Conservation (phyloP, 2,888 invertebrate species). For the Tachina fera region DNA sequence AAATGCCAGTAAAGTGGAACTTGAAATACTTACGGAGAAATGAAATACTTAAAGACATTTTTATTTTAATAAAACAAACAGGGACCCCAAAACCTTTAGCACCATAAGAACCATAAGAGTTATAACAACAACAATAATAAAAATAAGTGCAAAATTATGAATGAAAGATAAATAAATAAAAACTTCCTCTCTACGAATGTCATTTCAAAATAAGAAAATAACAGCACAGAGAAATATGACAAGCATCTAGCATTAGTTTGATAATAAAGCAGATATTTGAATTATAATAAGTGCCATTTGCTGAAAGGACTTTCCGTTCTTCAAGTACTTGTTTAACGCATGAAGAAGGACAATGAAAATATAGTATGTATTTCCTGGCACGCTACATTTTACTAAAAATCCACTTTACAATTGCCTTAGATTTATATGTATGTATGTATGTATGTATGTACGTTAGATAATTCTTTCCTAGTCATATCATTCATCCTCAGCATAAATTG, state of each 20-base stretch:
- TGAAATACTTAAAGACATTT: conserved; percentile 71
- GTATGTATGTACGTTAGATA: no score
- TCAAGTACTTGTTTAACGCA: conserved; percentile 63
- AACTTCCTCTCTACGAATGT: conserved; percentile 70
- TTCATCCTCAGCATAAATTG: conserved; percentile 45
- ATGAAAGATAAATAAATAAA: conserved; percentile 64
- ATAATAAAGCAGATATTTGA: neutral
- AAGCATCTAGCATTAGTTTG: conserved; percentile 35
- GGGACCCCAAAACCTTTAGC: neutral
- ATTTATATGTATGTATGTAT: neutral
- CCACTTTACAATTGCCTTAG: conserved; percentile 38
- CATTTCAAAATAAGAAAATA: conserved; percentile 22
- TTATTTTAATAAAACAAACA: conserved; percentile 52
- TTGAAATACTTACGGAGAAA: conserved; percentile 50
- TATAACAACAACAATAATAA: neutral
- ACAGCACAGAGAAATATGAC: conserved; percentile 42
- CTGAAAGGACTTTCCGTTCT: conserved; percentile 44
- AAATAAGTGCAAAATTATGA: conserved; percentile 69
- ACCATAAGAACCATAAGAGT: no score
- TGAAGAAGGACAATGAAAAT: conserved; percentile 60
- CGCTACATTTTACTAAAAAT: conserved; percentile 65
- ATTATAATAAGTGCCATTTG: conserved; percentile 21
- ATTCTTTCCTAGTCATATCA: conserved; percentile 7
- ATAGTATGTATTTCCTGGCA: conserved; percentile 66
- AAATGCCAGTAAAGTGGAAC: conserved; percentile 66